Base-by-base conservation (phyloP, 2,797 vertebrate genomes). In the Intellagama lesueurii region DNA sequence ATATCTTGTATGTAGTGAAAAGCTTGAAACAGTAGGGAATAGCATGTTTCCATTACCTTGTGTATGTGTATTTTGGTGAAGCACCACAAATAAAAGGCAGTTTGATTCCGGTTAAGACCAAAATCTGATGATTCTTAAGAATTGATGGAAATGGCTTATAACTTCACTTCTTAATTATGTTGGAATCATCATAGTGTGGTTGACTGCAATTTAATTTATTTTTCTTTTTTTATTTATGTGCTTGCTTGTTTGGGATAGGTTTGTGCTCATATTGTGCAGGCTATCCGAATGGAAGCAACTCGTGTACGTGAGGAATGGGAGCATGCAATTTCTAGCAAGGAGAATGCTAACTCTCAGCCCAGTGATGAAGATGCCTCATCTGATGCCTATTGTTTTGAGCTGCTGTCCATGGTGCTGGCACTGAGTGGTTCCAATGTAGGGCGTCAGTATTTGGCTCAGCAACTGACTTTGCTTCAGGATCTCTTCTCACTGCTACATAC, bases 301-400 rank as follows among this genome's bases (percentile, higher is more conserved):
- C 98, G 99, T 0, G 99, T 99, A 35, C 98, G 99, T 28, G 99
- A 99, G 89, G 99, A 99, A 90, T 99, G 99, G 99, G 99, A 99
- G 73, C 99, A 99, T 26, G 99, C 99, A 91, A 99, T 99, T 92
- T 99, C 99, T 90, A 99, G 99, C 97, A 99, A 99, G 85, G 99
- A 99, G 96, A 99, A 99, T 0, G 99, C 99, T 86, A 99, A 99
- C 96, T 99, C 99, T 0, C 99, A 99, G 96, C 99, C 99, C 69
- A 99, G 93, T 1, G 99, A 99, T 1, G 99, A 99, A 60, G 99
- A 99, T 0, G 99, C 99, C 2, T 97, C 99, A 64, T 99, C 99
- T 0, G 99, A 99, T 0, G 99, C 99, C 4, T 99, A 99, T 92
- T 99, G 99, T 96, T 99, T 99, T 85, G 99, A 99, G 96, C 97